Conservation (phyloP, 1,140 invertebrate genomes). For the Lysiphlebus fabarum region DNA sequence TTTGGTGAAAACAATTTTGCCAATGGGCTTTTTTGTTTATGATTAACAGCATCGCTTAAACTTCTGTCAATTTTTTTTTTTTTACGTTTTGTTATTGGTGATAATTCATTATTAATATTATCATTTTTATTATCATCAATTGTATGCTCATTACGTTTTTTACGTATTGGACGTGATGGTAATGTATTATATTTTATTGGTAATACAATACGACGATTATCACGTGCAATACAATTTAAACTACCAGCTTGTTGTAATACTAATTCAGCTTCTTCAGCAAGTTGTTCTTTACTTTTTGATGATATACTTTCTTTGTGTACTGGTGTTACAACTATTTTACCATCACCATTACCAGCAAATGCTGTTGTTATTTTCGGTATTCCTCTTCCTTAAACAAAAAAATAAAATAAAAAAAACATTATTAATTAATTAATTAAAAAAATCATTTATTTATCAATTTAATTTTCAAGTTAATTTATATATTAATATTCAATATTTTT, state of each 20-base stretch:
- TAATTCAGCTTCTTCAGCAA: conserved; percentile 68
- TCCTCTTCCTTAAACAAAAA: conserved; percentile 49
- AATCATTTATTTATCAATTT: no score
- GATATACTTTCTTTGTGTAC: conserved; percentile 66
- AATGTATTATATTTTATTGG: conserved; percentile 65
- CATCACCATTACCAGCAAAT: conserved; percentile 51
- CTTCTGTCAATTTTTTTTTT: conserved; percentile 58
- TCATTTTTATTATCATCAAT: conserved; percentile 37
- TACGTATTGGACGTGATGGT: conserved; percentile 53
- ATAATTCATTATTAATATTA: conserved; percentile 37
- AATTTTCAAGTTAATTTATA: no score
- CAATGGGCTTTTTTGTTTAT: conserved; percentile 40
- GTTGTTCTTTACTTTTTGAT: conserved; percentile 62
- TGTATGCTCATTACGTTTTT: conserved; percentile 51
- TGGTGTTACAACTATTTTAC: conserved; percentile 54
- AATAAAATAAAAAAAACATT: conserved; percentile 18
- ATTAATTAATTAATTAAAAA: no score
- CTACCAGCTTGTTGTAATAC: conserved; percentile 66
- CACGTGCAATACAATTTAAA: conserved; percentile 59
- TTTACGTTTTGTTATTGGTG: conserved; percentile 37
- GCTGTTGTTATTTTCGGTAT: conserved; percentile 46
- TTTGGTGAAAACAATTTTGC: conserved; percentile 46
- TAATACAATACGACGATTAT: conserved; percentile 42
- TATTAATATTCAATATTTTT: no score
- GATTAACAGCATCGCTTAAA: conserved; percentile 66